Percentiles rank a stretch among this genome's conserved stretches.
phyloP scores from a whole-genome alignment of 2,113 vertebrate genomes.

The Deroptyus accipitrinus region DNA sequence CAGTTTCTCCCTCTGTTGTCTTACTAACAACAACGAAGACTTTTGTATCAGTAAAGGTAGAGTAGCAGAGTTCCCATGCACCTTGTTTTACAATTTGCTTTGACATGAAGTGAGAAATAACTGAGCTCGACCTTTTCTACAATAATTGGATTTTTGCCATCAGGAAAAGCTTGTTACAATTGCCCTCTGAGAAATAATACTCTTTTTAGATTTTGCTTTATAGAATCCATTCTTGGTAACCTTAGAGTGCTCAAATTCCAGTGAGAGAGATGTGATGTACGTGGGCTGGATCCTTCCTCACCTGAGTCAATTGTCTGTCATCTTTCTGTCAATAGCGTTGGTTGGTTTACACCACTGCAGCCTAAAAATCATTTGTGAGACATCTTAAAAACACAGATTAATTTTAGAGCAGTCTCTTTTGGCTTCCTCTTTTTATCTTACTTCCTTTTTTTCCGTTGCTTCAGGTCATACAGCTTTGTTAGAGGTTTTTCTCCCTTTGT shows the following conservation, averaged over 20 bases:
- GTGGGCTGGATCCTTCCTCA: neutral
- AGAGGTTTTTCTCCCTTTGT: neutral
- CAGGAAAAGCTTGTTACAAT: conserved; percentile 54
- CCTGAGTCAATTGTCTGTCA: neutral
- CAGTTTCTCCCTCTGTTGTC: conserved; percentile 30
- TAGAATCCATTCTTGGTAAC: conserved; percentile 60
- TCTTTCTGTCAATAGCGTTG: neutral
- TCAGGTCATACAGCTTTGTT: neutral
- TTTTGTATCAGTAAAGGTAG: neutral
- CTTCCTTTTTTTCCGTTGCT: neutral
- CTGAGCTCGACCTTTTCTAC: conserved; percentile 56
- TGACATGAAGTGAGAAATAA: conserved; percentile 53
- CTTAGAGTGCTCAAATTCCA: conserved; percentile 44
- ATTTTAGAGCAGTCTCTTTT: conserved; percentile 33
- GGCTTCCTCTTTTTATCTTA: neutral
- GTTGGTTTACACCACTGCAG: neutral
- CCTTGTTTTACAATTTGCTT: conserved; percentile 55
- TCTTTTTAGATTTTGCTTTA: conserved; percentile 57
- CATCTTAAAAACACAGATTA: neutral
- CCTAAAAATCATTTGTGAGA: neutral
- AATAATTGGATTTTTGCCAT: conserved; percentile 72
- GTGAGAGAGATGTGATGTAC: neutral
- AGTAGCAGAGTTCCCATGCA: conserved; percentile 16
- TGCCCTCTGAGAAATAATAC: conserved; percentile 68
- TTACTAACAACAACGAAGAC: conserved; percentile 13